These are phyloP conservation scores for Galemys pyrenaicus DNA, from an alignment of 2,113 vertebrate genomes.

Conservation along the genomic window DNA sequence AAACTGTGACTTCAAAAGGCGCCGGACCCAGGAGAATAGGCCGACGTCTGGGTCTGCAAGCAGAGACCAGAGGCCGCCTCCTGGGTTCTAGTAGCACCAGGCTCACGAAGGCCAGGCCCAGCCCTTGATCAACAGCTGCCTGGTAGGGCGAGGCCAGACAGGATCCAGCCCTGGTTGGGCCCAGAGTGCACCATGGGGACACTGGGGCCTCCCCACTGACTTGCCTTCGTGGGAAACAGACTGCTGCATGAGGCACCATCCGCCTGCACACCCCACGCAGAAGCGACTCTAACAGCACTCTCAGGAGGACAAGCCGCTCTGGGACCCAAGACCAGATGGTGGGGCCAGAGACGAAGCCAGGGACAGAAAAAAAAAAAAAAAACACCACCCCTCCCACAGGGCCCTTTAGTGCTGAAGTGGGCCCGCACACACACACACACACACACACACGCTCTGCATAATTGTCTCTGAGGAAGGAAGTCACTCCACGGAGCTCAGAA, in stretches of 20 bases:
- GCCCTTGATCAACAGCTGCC: not conserved
- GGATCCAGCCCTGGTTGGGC: not conserved
- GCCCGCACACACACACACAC: rapidly evolving
- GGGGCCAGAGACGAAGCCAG: not conserved
- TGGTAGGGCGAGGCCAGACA: rapidly evolving
- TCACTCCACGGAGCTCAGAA: not conserved
- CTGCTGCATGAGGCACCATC: too few relatives aligned
- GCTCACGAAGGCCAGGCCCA: not conserved
- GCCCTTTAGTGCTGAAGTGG: not conserved
- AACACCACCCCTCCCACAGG: not conserved
- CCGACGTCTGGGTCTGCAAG: not conserved
- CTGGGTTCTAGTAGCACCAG: not conserved
- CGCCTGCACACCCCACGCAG: not conserved
- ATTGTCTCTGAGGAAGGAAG: not conserved
- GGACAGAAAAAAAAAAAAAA: not conserved
- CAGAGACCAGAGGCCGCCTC: not conserved
- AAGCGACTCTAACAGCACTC: not conserved
- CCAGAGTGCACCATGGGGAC: rapidly evolving
- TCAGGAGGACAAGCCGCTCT: not conserved
- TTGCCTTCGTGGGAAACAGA: rapidly evolving
- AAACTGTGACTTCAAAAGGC: not conserved
- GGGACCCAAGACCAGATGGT: not conserved
- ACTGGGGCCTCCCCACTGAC: not conserved
- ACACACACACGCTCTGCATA: not conserved
- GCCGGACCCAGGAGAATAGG: not conserved